Evolutionary conservation across 2,888 invertebrate genomes (phyloP).

Genomic region (Leptopterna dolabrata): DNA sequence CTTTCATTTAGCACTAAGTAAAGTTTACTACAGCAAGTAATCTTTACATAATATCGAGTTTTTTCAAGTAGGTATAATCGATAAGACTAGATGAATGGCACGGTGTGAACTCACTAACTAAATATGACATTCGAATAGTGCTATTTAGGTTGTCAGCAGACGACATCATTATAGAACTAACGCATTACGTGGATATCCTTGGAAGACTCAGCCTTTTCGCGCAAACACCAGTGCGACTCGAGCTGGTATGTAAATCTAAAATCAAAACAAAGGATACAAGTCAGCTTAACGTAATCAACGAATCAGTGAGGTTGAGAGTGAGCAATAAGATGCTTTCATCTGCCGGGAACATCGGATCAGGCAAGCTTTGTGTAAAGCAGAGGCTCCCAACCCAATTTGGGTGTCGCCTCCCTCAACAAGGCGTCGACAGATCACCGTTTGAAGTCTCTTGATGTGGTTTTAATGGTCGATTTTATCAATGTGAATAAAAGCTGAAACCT

Average conservation of each 20-base stretch:
- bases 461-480: too few relatives aligned
- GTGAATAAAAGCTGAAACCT: too few relatives aligned
- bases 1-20: background rate
- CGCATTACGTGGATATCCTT: background rate
- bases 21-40: background rate
- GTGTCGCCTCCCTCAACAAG: too few relatives aligned
- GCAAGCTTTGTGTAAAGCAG: too few relatives aligned
- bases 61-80: too few relatives aligned
- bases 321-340: too few relatives aligned
- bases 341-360: too few relatives aligned
- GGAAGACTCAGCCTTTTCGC: background rate
- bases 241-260: conserved; percentile 38
- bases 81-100: background rate
- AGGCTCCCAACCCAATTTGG: too few relatives aligned
- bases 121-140: background rate
- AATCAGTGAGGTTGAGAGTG: background rate
- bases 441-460: too few relatives aligned
- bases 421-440: too few relatives aligned
- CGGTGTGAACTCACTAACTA: background rate
- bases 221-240: conserved; percentile 38
- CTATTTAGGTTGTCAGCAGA: background rate
- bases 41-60: background rate
- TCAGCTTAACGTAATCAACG: background rate
- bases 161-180: background rate
- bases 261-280: background rate